A percentile compares a stretch with the other conserved stretches of the same genome.
These are phyloP conservation scores for Pygocentrus nattereri DNA, from an alignment of 2,797 vertebrate genomes.

Conservation along the genomic window DNA sequence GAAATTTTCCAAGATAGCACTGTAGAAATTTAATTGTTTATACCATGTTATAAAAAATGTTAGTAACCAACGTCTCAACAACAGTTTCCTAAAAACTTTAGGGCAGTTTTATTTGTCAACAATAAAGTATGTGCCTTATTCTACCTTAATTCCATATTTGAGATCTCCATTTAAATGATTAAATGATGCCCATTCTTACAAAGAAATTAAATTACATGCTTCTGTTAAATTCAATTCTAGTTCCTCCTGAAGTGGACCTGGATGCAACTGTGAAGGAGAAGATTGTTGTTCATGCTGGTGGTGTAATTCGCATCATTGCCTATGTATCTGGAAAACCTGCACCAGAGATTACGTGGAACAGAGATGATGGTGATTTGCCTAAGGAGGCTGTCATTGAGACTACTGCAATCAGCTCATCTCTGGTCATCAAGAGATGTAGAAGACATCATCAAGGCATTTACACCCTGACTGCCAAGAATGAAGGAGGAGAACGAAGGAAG, in stretches of 20 bases:
- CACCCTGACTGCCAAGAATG: slow-evolving; percentile 94
- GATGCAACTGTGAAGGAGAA: slow-evolving; percentile 95
- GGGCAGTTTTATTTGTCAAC: too few relatives aligned
- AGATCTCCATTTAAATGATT: too few relatives aligned
- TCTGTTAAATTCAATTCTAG: slow-evolving; percentile 71
- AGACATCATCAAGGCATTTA: slow-evolving; percentile 95
- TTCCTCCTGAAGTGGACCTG: slow-evolving; percentile 93
- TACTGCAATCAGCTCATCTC: slow-evolving; percentile 93
- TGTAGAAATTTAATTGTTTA: too few relatives aligned
- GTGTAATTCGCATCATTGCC: slow-evolving; percentile 94
- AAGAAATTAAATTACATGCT: neutral
- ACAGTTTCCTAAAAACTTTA: too few relatives aligned
- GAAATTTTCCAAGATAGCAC: too few relatives aligned
- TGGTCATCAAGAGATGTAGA: slow-evolving; percentile 95
- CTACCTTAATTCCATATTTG: too few relatives aligned
- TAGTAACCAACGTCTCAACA: too few relatives aligned
- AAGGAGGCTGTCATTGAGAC: slow-evolving; percentile 91
- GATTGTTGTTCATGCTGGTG: slow-evolving; percentile 97
- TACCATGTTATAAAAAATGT: too few relatives aligned
- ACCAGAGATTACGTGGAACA: slow-evolving; percentile 89
- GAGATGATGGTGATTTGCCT: slow-evolving; percentile 89
- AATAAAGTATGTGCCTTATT: too few relatives aligned
- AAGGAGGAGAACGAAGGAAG: slow-evolving; percentile 94
- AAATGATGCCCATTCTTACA: neutral
- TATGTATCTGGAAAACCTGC: slow-evolving; percentile 96